Base-by-base conservation (phyloP, 2,888 invertebrate species). In the Spodoptera exigua region DNA sequence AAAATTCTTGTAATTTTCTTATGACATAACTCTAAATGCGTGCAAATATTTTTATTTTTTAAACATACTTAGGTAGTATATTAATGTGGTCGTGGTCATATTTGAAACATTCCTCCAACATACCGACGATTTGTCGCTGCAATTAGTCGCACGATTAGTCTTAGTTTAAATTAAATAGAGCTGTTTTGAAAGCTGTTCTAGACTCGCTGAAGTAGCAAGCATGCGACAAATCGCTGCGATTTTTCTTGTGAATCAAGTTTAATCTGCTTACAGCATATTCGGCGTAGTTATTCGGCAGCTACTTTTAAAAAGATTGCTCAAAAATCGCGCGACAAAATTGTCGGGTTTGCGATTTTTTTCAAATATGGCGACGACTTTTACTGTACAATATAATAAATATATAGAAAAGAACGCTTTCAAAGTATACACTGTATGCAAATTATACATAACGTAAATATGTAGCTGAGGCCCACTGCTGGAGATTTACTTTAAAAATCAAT, bases 351-450 rank as follows among this genome's bases (percentile, higher is more conserved):
- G 57, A 27, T 2, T 36, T 54, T 53, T 56, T 62, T 45, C 62
- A 66, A 61, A 69, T 73, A 75, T 75, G 70, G 43, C 55, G 59
- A 39, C 51, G 59, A 60, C 49, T 45, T 40, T 65, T 47, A 76
- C 56, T 81, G 79, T 85, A 81, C 76, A 79, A 78, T 82, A 80
- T 84, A 78, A 78, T 78, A 70, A 70, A 77, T 79, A 82, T 85
- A 88, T 87, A 89, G 86, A 82, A 78, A 83, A 80, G 86, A 85
- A 89, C 88, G 91, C 91, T 91, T 90, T 89, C 73, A 77, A 86
- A 70, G 89, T 89, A 91, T 90, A 90, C 90, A 89, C 86, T 87
- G 84, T 88, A 89, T 84, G 88, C 89, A 89, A 81, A 82, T 63
- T 83, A 82, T 84, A 83, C 78, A 74, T 73, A 48, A 74, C 57